phyloP scores from a whole-genome alignment of 2,113 vertebrate genomes.

The Ornithorhynchus anatinus region DNA sequence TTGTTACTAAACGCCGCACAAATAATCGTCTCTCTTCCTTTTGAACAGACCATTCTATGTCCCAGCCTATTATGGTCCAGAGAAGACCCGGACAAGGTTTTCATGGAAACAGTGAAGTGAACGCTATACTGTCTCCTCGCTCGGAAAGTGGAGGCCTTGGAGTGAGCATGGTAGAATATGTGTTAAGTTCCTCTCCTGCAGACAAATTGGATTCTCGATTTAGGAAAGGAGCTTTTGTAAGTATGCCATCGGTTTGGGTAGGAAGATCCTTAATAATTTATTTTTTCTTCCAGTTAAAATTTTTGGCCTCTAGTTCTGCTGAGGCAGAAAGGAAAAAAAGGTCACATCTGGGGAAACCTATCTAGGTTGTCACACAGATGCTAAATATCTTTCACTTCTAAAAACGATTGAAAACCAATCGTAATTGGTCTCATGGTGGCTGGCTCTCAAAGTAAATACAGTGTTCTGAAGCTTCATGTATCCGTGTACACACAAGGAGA shows the following conservation, averaged over 20 bases:
- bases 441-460: neutral
- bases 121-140: conserved; percentile 94
- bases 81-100: conserved; percentile 96
- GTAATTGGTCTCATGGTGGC: neutral
- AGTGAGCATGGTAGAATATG: conserved; percentile 99
- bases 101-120: conserved; percentile 95
- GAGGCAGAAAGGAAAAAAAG: no score
- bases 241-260: conserved; percentile 52
- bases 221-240: conserved; percentile 96
- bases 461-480: neutral
- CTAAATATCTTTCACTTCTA: neutral
- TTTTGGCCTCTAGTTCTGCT: neutral
- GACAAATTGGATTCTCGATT: conserved; percentile 97
- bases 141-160: conserved; percentile 97
- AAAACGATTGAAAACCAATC: neutral
- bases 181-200: conserved; percentile 96
- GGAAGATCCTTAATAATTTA: neutral
- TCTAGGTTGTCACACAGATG: neutral
- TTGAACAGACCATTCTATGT: conserved; percentile 94
- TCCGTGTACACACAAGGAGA: neutral
- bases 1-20: no score
- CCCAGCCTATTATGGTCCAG: conserved; percentile 99
- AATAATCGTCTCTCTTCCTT: conserved; percentile 34
- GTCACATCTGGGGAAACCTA: no score
- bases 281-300: conserved; percentile 8